These are phyloP conservation scores for Apamea sordens DNA, from an alignment of 2,888 invertebrate genomes.

Conservation along the genomic window DNA sequence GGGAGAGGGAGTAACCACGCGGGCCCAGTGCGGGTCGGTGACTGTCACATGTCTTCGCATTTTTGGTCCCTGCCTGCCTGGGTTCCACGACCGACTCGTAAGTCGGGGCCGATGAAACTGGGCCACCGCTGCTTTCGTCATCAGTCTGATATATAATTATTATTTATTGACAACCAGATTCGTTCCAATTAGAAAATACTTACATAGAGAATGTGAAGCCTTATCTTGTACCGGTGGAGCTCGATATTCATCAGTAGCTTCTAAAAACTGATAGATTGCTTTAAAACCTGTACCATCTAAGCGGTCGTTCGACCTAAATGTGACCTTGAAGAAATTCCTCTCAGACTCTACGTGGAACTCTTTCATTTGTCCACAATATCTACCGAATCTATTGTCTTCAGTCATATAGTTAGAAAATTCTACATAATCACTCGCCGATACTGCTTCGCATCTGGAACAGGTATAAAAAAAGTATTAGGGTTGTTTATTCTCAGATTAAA, in stretches of 20 bases:
- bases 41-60: not conserved
- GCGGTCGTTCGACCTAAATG: conserved; percentile 97
- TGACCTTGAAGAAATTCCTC: conserved; percentile 97
- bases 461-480: conserved; percentile 4
- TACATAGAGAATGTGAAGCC: conserved; percentile 81
- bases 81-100: too few species aligned
- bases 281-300: conserved; percentile 98
- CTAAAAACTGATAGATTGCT: conserved; percentile 96
- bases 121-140: not conserved
- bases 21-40: too few species aligned
- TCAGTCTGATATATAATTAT: not conserved
- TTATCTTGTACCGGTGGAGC: conserved; percentile 84
- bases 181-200: conserved; percentile 65
- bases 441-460: conserved; percentile 95
- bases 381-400: conserved; percentile 96
- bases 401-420: conserved; percentile 98
- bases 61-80: not conserved
- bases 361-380: conserved; percentile 96
- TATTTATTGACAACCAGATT: not conserved
- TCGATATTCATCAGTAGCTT: conserved; percentile 91
- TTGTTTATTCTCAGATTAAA: too few species aligned
- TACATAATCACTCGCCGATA: conserved; percentile 98
- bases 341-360: conserved; percentile 96
- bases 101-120: too few species aligned
- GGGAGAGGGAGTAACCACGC: too few species aligned